Conservation (phyloP, 1,140 invertebrate genomes). For the Notospermus geniculatus region DNA sequence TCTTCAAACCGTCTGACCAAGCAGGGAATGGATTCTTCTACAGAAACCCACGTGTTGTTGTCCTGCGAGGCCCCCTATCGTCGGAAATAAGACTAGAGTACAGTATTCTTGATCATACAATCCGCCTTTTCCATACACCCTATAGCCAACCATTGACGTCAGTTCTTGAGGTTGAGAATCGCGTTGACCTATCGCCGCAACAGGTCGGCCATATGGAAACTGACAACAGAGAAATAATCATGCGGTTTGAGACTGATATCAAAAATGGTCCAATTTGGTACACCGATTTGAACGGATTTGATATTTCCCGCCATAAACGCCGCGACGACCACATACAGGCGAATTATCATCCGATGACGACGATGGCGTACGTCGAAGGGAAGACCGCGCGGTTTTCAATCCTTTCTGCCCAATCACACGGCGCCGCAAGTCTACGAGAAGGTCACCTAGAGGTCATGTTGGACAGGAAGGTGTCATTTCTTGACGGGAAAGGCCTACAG, state of each 20-base stretch:
- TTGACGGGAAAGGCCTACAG: conserved; percentile 83
- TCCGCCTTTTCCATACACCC: conserved; percentile 63
- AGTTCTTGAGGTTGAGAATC: background rate
- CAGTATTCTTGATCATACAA: conserved; percentile 62
- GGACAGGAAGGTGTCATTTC: conserved; percentile 77
- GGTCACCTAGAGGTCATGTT: conserved; percentile 85
- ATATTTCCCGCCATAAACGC: conserved; percentile 63
- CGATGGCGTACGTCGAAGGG: conserved; percentile 80
- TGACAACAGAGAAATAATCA: conserved; percentile 68
- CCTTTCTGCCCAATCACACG: conserved; percentile 80
- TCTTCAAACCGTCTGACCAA: conserved; percentile 53
- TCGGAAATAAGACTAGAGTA: conserved; percentile 35
- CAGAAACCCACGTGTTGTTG: conserved; percentile 62
- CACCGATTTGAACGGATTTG: conserved; percentile 89
- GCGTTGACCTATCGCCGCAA: background rate
- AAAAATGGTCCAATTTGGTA: conserved; percentile 69
- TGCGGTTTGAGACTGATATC: conserved; percentile 78
- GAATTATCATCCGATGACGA: conserved; percentile 86
- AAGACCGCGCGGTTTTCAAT: conserved; percentile 64
- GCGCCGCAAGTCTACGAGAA: conserved; percentile 74
- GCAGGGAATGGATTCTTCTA: conserved; percentile 38
- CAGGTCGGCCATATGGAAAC: conserved; percentile 53
- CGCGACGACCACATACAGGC: conserved; percentile 71
- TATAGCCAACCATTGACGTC: too few species aligned
- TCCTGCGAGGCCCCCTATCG: conserved; percentile 60